Base-by-base conservation (phyloP, 1,140 invertebrate genomes). In the Reticulitermes speratus region DNA sequence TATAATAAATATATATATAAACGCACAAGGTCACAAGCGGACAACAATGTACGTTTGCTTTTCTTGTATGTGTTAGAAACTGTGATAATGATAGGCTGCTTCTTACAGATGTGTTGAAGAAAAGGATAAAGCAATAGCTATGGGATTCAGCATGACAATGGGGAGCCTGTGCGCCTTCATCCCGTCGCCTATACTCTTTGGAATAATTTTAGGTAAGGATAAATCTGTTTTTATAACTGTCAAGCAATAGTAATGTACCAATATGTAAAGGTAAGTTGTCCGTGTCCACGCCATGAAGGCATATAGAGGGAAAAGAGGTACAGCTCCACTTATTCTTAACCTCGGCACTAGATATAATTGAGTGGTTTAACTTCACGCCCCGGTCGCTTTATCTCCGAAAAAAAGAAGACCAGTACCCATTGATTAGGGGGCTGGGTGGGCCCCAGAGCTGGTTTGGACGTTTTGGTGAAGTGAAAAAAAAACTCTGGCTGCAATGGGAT, bases 151-250 rank as follows among this genome's bases (percentile, higher is more conserved):
- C 87, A 88, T 94, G 52, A 91, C 90, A 82, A 89, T 92, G 25
- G 88, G 92, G 5, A 91, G 91, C 0, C 87, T 94, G 1, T 91
- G 94, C 19, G 91, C 92, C 25, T 92, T 93, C 88, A 88, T 94
- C 9, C 92, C 92, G 2, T 94, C 94, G 69, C 95, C 95, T 25
- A 96, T 96, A 87, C 91, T 96, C 59, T 96, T 95, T 89, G 95
- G 95, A 87, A 94, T 92, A 88, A 93, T 96, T 85, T 92, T 96
- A 88, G 95, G 95, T 94, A 91, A 91, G 88, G 87, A 45, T 84
- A n/a, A 65, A 38, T 38, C 38, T 38, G 38, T 38, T 38, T 38
- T 38, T 38, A 38, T 5, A 38, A n/a, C 59, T 65, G 21, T 8
- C 21, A 65, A 23, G 1, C 59, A 48, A 48, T 55, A 21, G 5